These are phyloP conservation scores for Loris lydekkerianus DNA, from an alignment of 2,797 vertebrate genomes.

Conservation along the genomic window DNA sequence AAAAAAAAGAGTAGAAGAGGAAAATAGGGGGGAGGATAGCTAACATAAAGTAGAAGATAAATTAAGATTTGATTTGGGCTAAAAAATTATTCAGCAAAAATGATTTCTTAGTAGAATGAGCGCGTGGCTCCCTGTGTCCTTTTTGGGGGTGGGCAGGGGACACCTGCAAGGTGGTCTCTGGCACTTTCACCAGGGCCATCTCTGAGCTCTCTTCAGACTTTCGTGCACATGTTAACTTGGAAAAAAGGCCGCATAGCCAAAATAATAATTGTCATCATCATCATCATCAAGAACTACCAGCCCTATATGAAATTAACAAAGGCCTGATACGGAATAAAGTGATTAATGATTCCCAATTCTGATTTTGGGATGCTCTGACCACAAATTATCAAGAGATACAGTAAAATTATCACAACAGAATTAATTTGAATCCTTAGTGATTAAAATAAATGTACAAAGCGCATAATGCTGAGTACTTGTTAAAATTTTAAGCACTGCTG, in stretches of 20 bases:
- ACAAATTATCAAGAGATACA: neutral
- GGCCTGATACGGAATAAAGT: neutral
- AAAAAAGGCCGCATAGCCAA: neutral
- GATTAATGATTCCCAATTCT: conserved; percentile 35
- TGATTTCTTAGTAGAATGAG: neutral
- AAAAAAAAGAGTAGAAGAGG: neutral
- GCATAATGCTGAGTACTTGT: neutral
- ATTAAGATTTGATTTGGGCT: neutral
- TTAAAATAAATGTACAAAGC: conserved; percentile 23
- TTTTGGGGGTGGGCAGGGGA: neutral
- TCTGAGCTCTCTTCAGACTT: neutral
- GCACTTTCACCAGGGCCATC: neutral
- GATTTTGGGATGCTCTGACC: neutral
- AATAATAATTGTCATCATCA: neutral
- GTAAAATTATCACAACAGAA: conserved; percentile 16
- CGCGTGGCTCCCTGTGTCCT: neutral
- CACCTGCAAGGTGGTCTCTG: neutral
- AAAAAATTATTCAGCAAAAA: conserved; percentile 27
- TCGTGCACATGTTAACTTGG: neutral
- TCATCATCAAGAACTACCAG: neutral
- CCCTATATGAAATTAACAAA: conserved; percentile 61
- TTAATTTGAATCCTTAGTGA: conserved; percentile 8
- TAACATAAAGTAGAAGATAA: neutral
- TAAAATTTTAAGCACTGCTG: neutral
- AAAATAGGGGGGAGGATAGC: neutral